These are phyloP conservation scores for Proterorhinus semilunaris DNA, from an alignment of 2,113 vertebrate species.

Conservation along the genomic window DNA sequence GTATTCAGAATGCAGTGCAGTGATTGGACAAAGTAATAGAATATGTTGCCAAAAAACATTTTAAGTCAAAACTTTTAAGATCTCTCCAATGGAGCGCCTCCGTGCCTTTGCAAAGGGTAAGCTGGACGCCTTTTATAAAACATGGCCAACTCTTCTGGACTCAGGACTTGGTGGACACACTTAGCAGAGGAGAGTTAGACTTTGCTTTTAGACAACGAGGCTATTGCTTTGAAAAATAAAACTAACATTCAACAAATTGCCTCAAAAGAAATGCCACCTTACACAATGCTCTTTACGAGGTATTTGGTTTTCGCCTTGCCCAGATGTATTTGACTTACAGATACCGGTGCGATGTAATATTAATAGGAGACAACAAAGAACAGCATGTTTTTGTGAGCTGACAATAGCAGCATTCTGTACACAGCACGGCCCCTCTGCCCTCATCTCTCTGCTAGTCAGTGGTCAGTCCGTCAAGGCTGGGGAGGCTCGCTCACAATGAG, in stretches of 20 bases:
- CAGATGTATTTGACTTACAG: slow-evolving; percentile 53
- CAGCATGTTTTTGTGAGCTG: slow-evolving; percentile 57
- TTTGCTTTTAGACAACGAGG: no score
- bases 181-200: no score
- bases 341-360: slow-evolving; percentile 57
- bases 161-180: no score
- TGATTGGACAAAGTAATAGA: no score
- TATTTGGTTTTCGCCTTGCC: slow-evolving; percentile 6
- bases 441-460: slow-evolving; percentile 32
- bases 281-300: slow-evolving; percentile 19
- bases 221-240: not conserved
- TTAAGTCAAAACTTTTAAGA: no score
- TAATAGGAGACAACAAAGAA: slow-evolving; percentile 63
- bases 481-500: slow-evolving; percentile 59
- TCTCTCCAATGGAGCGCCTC: no score
- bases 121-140: no score
- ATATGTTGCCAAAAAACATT: no score
- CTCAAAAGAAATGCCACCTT: not conserved
- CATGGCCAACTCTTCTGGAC: no score
- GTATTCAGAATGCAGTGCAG: no score
- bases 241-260: not conserved
- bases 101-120: no score
- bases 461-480: slow-evolving; percentile 54
- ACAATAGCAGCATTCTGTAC: slow-evolving; percentile 59
- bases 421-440: slow-evolving; percentile 30